A percentile compares a stretch with the other conserved stretches of the same genome.
Conservation (phyloP, 92 coral and sea anemone species). For the Zoanthus sociatus region DNA sequence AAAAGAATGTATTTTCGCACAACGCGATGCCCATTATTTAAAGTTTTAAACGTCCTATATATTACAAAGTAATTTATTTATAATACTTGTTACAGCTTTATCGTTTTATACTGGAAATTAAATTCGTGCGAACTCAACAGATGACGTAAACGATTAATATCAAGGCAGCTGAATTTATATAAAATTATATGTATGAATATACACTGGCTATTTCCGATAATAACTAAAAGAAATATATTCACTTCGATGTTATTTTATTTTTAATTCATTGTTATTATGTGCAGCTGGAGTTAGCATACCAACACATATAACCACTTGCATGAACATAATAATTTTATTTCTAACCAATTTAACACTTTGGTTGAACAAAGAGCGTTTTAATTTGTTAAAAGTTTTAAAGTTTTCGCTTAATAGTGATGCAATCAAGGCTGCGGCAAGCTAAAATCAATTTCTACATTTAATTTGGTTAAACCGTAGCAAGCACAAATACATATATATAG, state of each 20-base stretch:
- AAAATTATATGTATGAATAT: not conserved
- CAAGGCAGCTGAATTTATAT: not conserved
- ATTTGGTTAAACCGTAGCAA: not conserved
- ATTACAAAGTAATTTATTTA: not conserved
- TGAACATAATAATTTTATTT: not conserved
- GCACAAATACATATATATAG: not conserved
- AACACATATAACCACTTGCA: not conserved
- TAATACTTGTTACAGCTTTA: not conserved
- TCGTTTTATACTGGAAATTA: constrained; percentile 26
- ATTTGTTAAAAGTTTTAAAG: not conserved
- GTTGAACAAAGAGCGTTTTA: not conserved
- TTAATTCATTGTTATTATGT: not conserved
- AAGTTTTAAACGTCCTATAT: not conserved
- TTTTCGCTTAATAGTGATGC: too few species aligned
- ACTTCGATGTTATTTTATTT: constrained; percentile 16
- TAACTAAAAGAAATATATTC: constrained; percentile 38
- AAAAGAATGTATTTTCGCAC: not conserved
- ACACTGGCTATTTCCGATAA: constrained; percentile 29
- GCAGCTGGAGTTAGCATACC: constrained; percentile 40
- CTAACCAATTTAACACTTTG: not conserved
- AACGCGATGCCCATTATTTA: not conserved
- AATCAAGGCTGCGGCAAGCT: not conserved
- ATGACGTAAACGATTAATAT: constrained; percentile 30
- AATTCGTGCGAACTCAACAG: constrained; percentile 42
- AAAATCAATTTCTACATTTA: not conserved